These are phyloP conservation scores for Poecilia picta DNA, from an alignment of 2,797 vertebrate species.

Conservation along the genomic window DNA sequence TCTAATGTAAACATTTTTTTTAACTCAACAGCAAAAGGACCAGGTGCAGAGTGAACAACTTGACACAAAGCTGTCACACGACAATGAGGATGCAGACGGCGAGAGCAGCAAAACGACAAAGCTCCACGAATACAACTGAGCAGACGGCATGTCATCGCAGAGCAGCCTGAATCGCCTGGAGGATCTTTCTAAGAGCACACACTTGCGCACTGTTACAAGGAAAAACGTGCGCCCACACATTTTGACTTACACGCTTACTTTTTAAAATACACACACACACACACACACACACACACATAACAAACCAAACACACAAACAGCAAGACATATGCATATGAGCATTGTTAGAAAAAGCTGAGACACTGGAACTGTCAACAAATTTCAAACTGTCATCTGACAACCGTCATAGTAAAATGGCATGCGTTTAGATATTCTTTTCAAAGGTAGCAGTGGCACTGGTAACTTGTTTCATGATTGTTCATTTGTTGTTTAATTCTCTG, in stretches of 20 bases:
- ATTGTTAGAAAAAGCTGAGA: conserved; percentile 73
- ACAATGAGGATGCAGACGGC: conserved; percentile 68
- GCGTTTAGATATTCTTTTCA: conserved; percentile 83
- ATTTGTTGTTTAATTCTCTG: conserved; percentile 79
- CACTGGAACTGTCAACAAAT: conserved; percentile 72
- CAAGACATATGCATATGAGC: conserved; percentile 53
- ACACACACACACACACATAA: conserved; percentile 27
- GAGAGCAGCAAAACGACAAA: conserved; percentile 74
- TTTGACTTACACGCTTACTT: conserved; percentile 35
- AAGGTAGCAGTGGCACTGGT: conserved; percentile 81
- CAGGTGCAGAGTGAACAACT: conserved; percentile 70
- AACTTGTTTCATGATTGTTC: conserved; percentile 81
- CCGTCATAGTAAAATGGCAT: conserved; percentile 83
- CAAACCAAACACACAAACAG: conserved; percentile 40
- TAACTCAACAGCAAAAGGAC: conserved; percentile 69
- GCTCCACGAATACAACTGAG: conserved; percentile 76
- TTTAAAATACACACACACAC: conserved; percentile 24
- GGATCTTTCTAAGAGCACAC: conserved; percentile 82
- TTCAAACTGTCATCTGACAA: conserved; percentile 73
- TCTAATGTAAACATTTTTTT: conserved; percentile 47
- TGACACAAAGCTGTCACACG: conserved; percentile 68
- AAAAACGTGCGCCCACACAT: conserved; percentile 48
- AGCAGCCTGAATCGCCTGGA: conserved; percentile 71
- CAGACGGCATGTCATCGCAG: conserved; percentile 58
- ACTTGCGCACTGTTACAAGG: conserved; percentile 66